Evolutionary conservation across 2,797 vertebrate species (phyloP).

Genomic region (Leptodactylus fallax): DNA sequence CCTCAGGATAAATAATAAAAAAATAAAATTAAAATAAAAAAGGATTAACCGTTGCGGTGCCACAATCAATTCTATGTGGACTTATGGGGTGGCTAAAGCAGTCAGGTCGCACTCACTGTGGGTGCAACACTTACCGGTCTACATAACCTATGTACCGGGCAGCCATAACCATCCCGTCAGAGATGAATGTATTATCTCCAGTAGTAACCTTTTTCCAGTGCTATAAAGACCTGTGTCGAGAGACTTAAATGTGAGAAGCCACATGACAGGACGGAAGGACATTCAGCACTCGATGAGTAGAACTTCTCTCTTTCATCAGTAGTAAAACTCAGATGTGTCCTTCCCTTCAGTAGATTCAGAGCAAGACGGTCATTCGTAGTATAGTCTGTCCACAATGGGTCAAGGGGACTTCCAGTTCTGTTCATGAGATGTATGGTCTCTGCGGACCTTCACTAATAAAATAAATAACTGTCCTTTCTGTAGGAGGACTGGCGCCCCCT

Average conservation of each 20-base stretch:
- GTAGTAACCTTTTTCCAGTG: conserved; percentile 32
- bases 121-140: not conserved
- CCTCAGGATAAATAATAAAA: conserved; percentile 30
- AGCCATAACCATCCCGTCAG: conserved; percentile 2
- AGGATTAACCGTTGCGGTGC: not conserved
- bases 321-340: conserved; percentile 38
- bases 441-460: conserved; percentile 22
- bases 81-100: not conserved
- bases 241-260: conserved; percentile 20
- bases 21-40: conserved; percentile 18
- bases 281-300: not conserved
- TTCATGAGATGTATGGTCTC: conserved; percentile 29
- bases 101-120: not conserved
- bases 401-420: conserved; percentile 26
- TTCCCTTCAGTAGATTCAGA: not conserved
- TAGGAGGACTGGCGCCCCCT: not conserved
- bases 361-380: conserved; percentile 23
- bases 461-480: conserved; percentile 25
- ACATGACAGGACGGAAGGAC: conserved; percentile 25
- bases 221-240: not conserved
- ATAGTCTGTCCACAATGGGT: not conserved
- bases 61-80: conserved; percentile 9
- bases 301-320: conserved; percentile 36
- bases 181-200: conserved; percentile 25
- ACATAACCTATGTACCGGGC: not conserved